These are phyloP conservation scores for Parotocinclus haroldoi DNA, from an alignment of 2,797 vertebrate genomes.

Conservation along the genomic window DNA sequence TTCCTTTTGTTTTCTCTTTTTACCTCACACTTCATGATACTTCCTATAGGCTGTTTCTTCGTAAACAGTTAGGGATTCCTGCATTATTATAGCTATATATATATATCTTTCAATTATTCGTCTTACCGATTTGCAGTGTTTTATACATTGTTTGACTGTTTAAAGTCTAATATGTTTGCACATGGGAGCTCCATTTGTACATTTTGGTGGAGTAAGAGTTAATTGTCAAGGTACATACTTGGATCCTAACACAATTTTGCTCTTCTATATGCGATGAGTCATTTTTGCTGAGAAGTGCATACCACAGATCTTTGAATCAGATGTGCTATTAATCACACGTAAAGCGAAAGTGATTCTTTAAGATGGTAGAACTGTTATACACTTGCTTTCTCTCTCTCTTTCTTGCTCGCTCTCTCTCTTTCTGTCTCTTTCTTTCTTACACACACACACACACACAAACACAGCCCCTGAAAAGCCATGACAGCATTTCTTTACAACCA, in stretches of 20 bases:
- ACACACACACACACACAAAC: constrained; percentile 19
- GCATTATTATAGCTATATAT: constrained; percentile 30
- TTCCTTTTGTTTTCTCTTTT: constrained; percentile 37
- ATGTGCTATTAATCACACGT: neutral
- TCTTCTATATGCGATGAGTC: neutral
- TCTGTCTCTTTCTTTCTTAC: no score
- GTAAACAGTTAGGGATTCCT: neutral
- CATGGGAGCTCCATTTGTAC: constrained; percentile 37
- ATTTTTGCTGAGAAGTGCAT: no score
- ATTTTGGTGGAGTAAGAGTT: constrained; percentile 1
- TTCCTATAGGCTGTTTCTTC: constrained; percentile 28
- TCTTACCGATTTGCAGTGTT: constrained; percentile 66
- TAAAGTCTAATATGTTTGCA: constrained; percentile 67
- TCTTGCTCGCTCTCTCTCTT: no score
- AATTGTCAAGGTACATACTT: neutral
- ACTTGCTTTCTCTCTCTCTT: no score
- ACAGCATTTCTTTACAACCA: constrained; percentile 54
- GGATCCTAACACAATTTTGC: neutral
- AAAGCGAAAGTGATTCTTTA: constrained; percentile 7
- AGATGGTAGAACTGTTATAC: constrained; percentile 22
- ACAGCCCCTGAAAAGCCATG: constrained; percentile 58
- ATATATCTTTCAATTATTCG: constrained; percentile 42
- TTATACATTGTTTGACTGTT: constrained; percentile 71
- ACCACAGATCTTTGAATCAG: constrained; percentile 10
- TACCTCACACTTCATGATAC: constrained; percentile 15